Evolutionary conservation across 2,797 vertebrate species (phyloP).

Genomic region (Neostethus bicornis): DNA sequence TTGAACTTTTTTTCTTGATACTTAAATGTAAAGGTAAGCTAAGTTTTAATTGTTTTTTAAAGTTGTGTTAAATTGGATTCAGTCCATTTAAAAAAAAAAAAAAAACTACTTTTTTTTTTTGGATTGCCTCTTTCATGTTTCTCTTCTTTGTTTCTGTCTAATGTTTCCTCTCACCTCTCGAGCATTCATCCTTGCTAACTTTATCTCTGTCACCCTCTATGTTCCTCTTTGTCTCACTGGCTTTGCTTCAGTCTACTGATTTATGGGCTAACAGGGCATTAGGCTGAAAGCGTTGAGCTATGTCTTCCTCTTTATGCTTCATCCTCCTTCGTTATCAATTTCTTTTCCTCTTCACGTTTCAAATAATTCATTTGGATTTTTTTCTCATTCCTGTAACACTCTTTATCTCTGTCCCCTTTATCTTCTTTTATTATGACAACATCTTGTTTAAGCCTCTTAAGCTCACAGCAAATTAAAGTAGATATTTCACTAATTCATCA

Average conservation of each 20-base stretch:
- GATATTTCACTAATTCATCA: too few relatives aligned
- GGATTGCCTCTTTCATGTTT: background rate
- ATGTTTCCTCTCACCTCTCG: constrained; percentile 15
- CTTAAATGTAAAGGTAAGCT: background rate
- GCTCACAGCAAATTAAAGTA: background rate
- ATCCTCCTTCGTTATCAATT: constrained; percentile 4
- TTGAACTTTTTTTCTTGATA: fast-evolving
- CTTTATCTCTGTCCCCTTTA: constrained; percentile 4
- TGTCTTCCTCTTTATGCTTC: constrained; percentile 38
- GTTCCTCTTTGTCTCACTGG: constrained; percentile 4
- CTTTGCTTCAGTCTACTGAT: constrained; percentile 25
- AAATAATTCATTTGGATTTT: constrained; percentile 10
- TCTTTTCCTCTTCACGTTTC: background rate
- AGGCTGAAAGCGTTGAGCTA: constrained; percentile 40
- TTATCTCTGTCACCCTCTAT: constrained; percentile 17
- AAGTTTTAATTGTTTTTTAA: too few relatives aligned
- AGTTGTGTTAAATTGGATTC: background rate
- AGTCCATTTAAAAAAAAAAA: background rate
- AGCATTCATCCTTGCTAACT: constrained; percentile 20
- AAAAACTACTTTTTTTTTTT: background rate
- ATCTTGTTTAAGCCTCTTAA: background rate
- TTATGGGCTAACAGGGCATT: constrained; percentile 27
- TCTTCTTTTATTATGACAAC: constrained; percentile 1
- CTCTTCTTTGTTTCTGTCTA: constrained; percentile 15
- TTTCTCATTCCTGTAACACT: background rate